Evolutionary conservation across 2,113 vertebrate genomes (phyloP).

Genomic region (Thalassoma bifasciatum): DNA sequence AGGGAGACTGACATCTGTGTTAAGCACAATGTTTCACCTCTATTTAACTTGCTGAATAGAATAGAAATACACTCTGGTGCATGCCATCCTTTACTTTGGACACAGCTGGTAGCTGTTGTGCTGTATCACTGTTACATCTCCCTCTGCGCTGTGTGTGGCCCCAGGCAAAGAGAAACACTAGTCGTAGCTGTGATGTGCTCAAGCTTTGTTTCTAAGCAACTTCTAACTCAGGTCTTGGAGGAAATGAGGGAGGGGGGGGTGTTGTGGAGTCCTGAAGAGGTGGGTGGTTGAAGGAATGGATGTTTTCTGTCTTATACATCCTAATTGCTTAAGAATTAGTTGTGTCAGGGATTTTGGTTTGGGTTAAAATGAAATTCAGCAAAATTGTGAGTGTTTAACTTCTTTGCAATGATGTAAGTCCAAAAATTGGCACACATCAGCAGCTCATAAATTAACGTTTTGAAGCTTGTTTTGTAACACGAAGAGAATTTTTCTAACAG

Average conservation of each 20-base stretch:
- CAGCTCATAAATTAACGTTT: neutral
- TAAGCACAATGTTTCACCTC: neutral
- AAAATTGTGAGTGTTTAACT: neutral
- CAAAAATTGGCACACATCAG: neutral
- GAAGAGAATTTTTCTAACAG: no score
- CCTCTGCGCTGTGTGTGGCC: conserved; percentile 17
- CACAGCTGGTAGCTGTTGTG: conserved; percentile 15
- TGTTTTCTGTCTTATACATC: conserved; percentile 17
- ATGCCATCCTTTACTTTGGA: neutral
- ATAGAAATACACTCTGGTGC: neutral
- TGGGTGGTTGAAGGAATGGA: conserved; percentile 21
- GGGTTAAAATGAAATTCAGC: neutral
- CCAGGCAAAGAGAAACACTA: conserved; percentile 32
- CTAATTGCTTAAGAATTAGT: conserved; percentile 18
- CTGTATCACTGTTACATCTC: conserved; percentile 34
- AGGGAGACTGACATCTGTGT: neutral
- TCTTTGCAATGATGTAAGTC: neutral
- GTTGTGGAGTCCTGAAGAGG: conserved; percentile 15
- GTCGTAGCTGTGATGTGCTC: conserved; percentile 47
- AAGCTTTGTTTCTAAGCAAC: conserved; percentile 70
- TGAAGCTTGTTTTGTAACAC: neutral
- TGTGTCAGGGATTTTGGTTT: conserved; percentile 8
- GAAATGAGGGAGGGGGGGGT: conserved; percentile 28
- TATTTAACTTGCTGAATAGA: neutral
- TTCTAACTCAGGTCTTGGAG: conserved; percentile 45